A percentile compares a stretch with the other conserved stretches of the same genome.
Evolutionary conservation across 1,140 invertebrate genomes (phyloP).

Genomic region (Habropoda laboriosa): DNA sequence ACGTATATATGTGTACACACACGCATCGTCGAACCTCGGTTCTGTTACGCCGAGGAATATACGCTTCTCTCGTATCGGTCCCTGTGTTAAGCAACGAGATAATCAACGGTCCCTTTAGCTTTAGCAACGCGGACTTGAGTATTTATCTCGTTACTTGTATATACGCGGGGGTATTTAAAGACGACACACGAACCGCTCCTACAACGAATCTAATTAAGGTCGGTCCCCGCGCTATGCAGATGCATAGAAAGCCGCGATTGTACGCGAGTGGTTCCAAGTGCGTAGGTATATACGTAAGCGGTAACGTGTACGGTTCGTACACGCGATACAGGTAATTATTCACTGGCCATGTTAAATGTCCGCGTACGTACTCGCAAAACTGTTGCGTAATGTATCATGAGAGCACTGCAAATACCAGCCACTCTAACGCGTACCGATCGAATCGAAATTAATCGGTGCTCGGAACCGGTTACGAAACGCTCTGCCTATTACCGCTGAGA

Average conservation of each 20-base stretch:
- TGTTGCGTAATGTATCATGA: conserved; percentile 65
- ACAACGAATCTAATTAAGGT: conserved; percentile 65
- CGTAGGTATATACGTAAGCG: conserved; percentile 8
- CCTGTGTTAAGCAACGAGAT: conserved; percentile 63
- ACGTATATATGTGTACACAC: no score
- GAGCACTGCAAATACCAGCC: conserved; percentile 57
- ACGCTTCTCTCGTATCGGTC: conserved; percentile 34
- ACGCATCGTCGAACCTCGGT: not conserved
- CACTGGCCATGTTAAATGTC: conserved; percentile 57
- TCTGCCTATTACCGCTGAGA: conserved; percentile 45
- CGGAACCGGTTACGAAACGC: conserved; percentile 58
- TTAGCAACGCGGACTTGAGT: conserved; percentile 32
- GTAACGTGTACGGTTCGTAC: conserved; percentile 19
- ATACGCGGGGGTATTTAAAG: conserved; percentile 58
- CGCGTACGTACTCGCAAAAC: conserved; percentile 53
- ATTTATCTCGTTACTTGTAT: conserved; percentile 63
- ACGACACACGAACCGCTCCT: conserved; percentile 52
- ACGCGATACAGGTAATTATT: conserved; percentile 59
- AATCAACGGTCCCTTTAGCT: conserved; percentile 51
- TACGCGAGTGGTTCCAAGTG: not conserved
- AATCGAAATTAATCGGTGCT: conserved; percentile 64
- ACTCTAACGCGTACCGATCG: conserved; percentile 57
- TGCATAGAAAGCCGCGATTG: conserved; percentile 25
- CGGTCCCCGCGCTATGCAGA: conserved; percentile 17
- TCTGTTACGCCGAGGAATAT: not conserved